Evolutionary conservation across 1,140 invertebrate species (phyloP).

Genomic region (Drosophila ananassae): DNA sequence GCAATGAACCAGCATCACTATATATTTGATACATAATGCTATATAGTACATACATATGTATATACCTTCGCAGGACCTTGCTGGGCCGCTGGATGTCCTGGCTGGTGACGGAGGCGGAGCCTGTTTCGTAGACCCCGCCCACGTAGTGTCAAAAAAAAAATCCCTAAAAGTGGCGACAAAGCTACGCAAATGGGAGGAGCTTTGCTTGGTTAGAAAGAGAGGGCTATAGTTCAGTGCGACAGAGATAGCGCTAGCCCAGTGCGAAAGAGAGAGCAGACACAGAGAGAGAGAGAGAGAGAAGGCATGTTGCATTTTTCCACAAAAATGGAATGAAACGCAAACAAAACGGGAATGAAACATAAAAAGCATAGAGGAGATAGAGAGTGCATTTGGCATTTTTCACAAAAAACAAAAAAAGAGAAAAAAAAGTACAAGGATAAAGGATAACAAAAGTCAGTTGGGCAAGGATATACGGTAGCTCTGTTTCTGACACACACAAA

Average conservation of each 20-base stretch:
- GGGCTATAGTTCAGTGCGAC: conserved; percentile 1
- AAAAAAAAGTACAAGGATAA: conserved; percentile 1
- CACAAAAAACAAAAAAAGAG: background rate
- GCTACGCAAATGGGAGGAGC: conserved; percentile 62
- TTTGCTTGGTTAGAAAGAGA: conserved; percentile 13
- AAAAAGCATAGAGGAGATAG: background rate
- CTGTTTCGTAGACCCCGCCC: conserved; percentile 54
- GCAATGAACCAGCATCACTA: conserved; percentile 3
- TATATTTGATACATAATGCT: background rate
- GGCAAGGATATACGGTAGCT: conserved; percentile 25
- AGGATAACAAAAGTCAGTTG: conserved; percentile 54
- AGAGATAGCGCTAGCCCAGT: conserved; percentile 5
- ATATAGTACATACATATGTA: conserved; percentile 17
- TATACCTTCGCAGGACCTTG: background rate
- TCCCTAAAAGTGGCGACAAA: conserved; percentile 62
- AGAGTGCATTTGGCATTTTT: conserved; percentile 44
- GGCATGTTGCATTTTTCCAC: conserved; percentile 37
- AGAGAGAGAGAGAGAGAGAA: conserved; percentile 19
- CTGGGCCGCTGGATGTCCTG: conserved; percentile 26
- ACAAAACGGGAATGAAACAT: background rate
- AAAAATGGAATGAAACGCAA: conserved; percentile 9
- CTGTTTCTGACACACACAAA: conserved; percentile 4
- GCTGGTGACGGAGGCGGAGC: conserved; percentile 45
- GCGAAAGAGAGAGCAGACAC: background rate
- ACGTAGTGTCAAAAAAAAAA: conserved; percentile 57